Percentiles rank a stretch among this genome's conserved stretches.
These are phyloP conservation scores for Mus caroli DNA, from an alignment of 2,797 vertebrate genomes.

Conservation along the genomic window DNA sequence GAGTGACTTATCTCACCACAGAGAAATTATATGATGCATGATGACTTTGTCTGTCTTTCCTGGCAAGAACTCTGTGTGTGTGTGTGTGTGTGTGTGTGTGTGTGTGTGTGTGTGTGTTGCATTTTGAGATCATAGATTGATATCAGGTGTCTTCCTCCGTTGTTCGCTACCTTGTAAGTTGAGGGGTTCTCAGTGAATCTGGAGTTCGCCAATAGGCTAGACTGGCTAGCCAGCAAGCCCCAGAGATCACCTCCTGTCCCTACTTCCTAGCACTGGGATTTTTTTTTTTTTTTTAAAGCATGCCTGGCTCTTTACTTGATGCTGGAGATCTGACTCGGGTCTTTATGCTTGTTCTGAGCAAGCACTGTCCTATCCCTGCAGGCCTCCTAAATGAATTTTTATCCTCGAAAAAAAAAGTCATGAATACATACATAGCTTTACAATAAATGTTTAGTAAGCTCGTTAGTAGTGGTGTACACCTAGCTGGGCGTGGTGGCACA, in stretches of 20 bases:
- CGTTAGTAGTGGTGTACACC: neutral
- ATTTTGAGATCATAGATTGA: neutral
- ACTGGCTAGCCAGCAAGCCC: neutral
- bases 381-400: neutral
- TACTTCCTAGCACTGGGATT: neutral
- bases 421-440: neutral
- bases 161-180: neutral
- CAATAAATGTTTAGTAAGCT: neutral
- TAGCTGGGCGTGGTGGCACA: too few relatives aligned
- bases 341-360: neutral
- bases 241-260: neutral
- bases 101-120: neutral
- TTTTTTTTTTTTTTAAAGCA: neutral
- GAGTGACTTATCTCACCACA: neutral
- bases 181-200: neutral
- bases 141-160: neutral
- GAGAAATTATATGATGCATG: neutral
- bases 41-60: neutral
- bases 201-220: neutral
- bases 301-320: too few relatives aligned
- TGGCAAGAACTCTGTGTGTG: neutral
- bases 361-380: neutral
- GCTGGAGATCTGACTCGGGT: neutral
- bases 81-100: neutral
- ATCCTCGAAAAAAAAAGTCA: neutral